Base-by-base conservation (phyloP, 2,888 invertebrate species). In the Mythimna lalbum region DNA sequence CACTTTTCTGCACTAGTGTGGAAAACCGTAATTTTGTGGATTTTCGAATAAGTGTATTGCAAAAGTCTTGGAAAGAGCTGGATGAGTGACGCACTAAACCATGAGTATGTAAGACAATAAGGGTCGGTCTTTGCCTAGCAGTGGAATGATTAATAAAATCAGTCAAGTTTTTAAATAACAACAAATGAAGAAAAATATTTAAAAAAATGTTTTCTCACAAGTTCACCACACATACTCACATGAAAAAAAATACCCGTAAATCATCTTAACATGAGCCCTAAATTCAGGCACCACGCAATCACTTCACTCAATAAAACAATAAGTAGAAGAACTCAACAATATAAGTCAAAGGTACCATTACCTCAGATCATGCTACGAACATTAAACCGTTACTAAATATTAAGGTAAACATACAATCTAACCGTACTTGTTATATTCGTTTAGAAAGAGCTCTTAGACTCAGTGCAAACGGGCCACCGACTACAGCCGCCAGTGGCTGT, bases 351-450 rank as follows among this genome's bases (percentile, higher is more conserved):
- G 21, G 43, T 2, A 53, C n/a, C 39, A 63, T 69, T 63, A 69
- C 33, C 57, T 50, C 12, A 63, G 27, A 63, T 49, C 55, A 52
- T 63, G 49, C 60, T 50, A 27, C 57, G 21, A 36, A 61, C 63
- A 79, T 63, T 63, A 64, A 74, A 61, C 47, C 43, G 47, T 69
- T 43, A 80, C 50, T 64, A 36, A 79, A 80, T 65, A 62, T 47
- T 76, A 7, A 55, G 76, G 31, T 36, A 53, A 66, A 55, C 50
- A 66, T 52, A 47, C 47, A 27, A 31, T 43, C 23, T 36, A 80
- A 60, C 36, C 19, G n/a, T 50, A 36, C 55, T 61, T 47, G 47
- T 60, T 55, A 43, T 39, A 47, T 72, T 72, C 49, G 43, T 59
- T 70, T 17, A 66, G 65, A 56, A 59, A 50, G 63, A 68, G 69